Base-by-base conservation (phyloP, 2,888 invertebrate species). In the Oegoconia quadripuncta region DNA sequence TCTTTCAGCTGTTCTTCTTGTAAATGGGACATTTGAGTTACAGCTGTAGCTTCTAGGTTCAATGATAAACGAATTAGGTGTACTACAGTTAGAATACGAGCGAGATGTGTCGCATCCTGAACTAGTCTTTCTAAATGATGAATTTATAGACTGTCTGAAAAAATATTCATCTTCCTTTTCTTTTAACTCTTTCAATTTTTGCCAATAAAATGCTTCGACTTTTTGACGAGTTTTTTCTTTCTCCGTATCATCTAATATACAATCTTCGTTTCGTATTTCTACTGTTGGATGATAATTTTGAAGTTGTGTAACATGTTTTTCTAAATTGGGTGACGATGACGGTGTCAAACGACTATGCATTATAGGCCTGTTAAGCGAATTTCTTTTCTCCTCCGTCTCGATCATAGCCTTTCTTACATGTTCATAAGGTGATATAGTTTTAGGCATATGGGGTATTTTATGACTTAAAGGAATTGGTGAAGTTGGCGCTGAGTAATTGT, bases 201-300 rank as follows among this genome's bases (percentile, higher is more conserved):
- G 90, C 92, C 92, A 92, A 48, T 91, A 92, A 54, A 90, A 91
- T 0, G 90, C 91, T 63, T 92, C 92, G 0, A 91, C 89, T 59
- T 86, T 89, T 56, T 88, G 88, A 8, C 90, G 70, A 25, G 90
- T 89, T 54, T 88, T 89, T 48, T 89, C 86, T 66, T 89, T 90
- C 42, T 88, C 84, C 6, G 46, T 47, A 9, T 58, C 55, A 22
- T 65, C 58, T 5, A 56, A 54, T 38, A 50, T 52, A n/a, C 31
- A 5, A 41, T 46, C 58, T 15, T 54, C 45, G 9, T 47, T 50
- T 7, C 45, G 44, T 29, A 36, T 41, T 1, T 31, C 22, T 3
- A 34, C 18, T 18, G 37, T 40, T n/a, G 44, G 35, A 3, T n/a
- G n/a, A n/a, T n/a, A n/a, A n/a, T n/a, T 50, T 50, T 2, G 64